A percentile compares a stretch with the other conserved stretches of the same genome.
phyloP scores from a whole-genome alignment of 2,888 invertebrate genomes.

The Andrena minutula region DNA sequence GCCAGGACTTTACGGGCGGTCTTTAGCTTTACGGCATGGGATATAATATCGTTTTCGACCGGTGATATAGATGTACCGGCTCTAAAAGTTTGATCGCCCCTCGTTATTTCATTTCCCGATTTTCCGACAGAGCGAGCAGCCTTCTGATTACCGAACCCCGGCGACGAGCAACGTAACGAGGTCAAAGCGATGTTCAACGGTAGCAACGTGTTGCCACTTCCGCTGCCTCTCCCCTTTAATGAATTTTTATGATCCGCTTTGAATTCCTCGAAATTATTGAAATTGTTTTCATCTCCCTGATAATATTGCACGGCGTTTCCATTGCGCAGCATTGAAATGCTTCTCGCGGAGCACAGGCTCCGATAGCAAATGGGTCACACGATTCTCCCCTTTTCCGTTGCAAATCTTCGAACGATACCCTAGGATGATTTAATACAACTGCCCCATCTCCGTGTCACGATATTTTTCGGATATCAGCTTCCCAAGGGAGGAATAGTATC shows the following conservation, averaged over 20 bases:
- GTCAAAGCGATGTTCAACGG: constrained; percentile 40
- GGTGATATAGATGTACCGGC: background rate
- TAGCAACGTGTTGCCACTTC: constrained; percentile 22
- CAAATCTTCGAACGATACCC: constrained; percentile 4
- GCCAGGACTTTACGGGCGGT: constrained; percentile 29
- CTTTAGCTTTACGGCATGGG: constrained; percentile 37
- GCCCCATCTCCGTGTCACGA: background rate
- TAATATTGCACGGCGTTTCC: constrained; percentile 26
- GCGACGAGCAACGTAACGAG: constrained; percentile 37
- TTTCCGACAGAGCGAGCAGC: constrained; percentile 39
- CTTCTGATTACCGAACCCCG: constrained; percentile 45
- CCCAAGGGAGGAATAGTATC: constrained; percentile 4
- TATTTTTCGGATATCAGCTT: background rate
- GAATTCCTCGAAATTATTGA: constrained; percentile 1
- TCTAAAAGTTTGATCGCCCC: constrained; percentile 49
- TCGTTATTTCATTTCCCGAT: constrained; percentile 63
- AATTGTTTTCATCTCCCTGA: constrained; percentile 4
- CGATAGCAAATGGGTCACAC: constrained; percentile 15
- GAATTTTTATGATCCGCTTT: constrained; percentile 37
- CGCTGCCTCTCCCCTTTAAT: constrained; percentile 27
- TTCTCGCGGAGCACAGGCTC: background rate
- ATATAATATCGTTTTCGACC: constrained; percentile 35
- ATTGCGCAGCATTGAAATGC: background rate
- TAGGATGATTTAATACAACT: constrained; percentile 12
- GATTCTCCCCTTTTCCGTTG: background rate